Evolutionary conservation across 2,113 vertebrate species (phyloP).

Genomic region (Pedionomus torquatus): DNA sequence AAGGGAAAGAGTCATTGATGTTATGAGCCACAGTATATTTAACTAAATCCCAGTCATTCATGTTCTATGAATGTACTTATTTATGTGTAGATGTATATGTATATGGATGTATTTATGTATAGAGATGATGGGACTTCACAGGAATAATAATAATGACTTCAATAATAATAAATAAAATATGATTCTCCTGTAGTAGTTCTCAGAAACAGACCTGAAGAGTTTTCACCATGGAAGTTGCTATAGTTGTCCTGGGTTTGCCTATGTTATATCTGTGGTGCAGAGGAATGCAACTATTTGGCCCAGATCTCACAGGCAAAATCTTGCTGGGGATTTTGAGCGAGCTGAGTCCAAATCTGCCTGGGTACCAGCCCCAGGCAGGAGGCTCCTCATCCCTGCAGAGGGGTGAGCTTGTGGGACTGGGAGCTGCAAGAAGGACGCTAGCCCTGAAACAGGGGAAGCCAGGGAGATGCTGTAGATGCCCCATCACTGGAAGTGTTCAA

Average conservation of each 20-base stretch:
- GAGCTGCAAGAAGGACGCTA: background rate
- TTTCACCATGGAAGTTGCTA: background rate
- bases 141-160: background rate
- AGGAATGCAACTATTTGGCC: background rate
- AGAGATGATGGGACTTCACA: background rate
- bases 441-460: background rate
- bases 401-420: background rate
- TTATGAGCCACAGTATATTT: background rate
- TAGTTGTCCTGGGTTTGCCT: background rate
- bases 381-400: background rate
- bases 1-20: background rate
- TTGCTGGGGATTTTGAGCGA: background rate
- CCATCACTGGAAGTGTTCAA: no score
- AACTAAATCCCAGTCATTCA: rapidly evolving
- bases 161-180: background rate
- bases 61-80: background rate
- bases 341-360: background rate
- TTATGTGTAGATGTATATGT: background rate
- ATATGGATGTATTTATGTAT: no score
- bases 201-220: background rate
- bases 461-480: background rate
- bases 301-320: background rate
- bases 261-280: background rate
- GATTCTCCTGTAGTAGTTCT: background rate
- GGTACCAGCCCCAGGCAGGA: background rate